Evolutionary conservation across 2,888 invertebrate genomes (phyloP), one percentile per base, ranked within the genome.

Genomic region (Lycophotia porphyrea): DNA sequence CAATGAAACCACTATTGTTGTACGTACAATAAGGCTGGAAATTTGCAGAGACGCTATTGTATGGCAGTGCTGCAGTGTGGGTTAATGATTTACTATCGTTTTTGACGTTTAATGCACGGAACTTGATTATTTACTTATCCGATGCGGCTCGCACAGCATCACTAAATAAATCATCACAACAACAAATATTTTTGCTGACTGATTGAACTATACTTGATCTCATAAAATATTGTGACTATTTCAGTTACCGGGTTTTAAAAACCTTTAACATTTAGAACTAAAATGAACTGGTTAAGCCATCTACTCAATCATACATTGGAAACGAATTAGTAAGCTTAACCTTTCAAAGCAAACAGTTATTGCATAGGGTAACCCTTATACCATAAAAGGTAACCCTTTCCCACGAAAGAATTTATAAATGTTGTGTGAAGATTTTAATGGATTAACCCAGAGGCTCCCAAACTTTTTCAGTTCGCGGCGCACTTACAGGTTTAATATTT

Each of bases 1-100:
- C 93, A 94, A 94, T 95, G 94, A 90, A 93, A 91, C 87, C 84
- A 90, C 90, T 89, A 90, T 91, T 92, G 90, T 91, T 91, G 86
- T 80, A 78, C 85, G 82, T 89, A 90, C 88, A 89, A 90, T 90
- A 88, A 88, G 82, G 83, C 80, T 88, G 84, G 86, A 87, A 88
- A 91, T 90, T 90, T 88, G 88, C 88, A 84, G 87, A 86, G 87
- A 88, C 69, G 82, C 81, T 85, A 85, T 90, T 88, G 88, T 88
- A 85, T 82, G 86, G 72, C 85, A 86, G 84, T 87, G 89, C 82
- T 85, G 72, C 85, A 86, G 84, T 87, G 89, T 88, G 81, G 81
- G 80, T 82, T 82, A 84, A 80, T 87, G 74, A 84, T 87, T 82
- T 88, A 83, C 77, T 74, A 87, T 80, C 74, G 67, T 78, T 74